Conservation (phyloP, 1,140 invertebrate species). For the Megathymus violae region DNA sequence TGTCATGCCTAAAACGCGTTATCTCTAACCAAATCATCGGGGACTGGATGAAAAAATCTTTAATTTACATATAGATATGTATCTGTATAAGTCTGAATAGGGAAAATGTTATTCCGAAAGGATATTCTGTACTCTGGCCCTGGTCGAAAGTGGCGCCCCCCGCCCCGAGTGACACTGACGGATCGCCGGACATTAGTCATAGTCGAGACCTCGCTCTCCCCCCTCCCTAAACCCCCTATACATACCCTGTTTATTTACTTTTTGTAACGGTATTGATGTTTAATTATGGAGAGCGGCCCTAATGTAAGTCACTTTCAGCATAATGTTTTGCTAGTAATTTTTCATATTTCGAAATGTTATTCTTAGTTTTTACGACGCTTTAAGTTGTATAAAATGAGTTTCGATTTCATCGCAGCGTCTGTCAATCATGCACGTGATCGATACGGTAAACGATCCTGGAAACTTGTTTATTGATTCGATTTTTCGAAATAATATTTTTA, state of each 20-base stretch:
- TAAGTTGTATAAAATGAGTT: neutral
- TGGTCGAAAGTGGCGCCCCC: conserved; percentile 70
- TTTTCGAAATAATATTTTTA: too few relatives aligned
- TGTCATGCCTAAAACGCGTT: conserved; percentile 26
- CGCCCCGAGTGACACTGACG: conserved; percentile 78
- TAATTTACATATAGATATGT: conserved; percentile 79
- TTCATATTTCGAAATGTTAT: conserved; percentile 43
- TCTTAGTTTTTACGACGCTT: conserved; percentile 33
- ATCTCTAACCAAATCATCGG: conserved; percentile 44
- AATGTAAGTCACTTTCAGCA: conserved; percentile 70
- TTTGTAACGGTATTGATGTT: conserved; percentile 83
- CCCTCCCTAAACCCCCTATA: conserved; percentile 54
- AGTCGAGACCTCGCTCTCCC: conserved; percentile 72
- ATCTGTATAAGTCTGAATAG: conserved; percentile 61
- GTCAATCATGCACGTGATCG: conserved; percentile 1
- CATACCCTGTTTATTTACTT: conserved; percentile 82
- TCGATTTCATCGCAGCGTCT: conserved; percentile 20
- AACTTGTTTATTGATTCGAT: too few relatives aligned
- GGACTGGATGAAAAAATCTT: conserved; percentile 46
- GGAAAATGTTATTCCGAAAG: conserved; percentile 77
- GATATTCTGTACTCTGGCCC: conserved; percentile 67
- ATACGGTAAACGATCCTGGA: conserved; percentile 19
- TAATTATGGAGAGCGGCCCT: conserved; percentile 79
- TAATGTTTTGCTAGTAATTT: conserved; percentile 66
- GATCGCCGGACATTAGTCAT: conserved; percentile 79